Evolutionary conservation across 2,888 invertebrate species (phyloP), one percentile per base, ranked within the genome.

Genomic region (Neuroscelio doddi): DNA sequence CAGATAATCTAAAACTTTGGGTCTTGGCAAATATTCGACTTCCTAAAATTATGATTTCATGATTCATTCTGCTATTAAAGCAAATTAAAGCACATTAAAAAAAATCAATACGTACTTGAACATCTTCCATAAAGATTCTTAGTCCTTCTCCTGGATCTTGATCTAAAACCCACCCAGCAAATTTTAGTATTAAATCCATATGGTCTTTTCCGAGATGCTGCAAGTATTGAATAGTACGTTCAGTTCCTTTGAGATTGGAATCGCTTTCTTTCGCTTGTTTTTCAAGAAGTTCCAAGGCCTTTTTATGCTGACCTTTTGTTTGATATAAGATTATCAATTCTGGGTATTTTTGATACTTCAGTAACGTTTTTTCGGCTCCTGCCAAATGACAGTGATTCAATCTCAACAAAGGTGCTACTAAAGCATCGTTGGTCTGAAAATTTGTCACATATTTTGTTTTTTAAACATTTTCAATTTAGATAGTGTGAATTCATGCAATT

Each of bases 241-340:
- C 92, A 65, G 91, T 90, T 0, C 95, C 96, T 76, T 89, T 90
- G 0, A 95, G 86, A 66, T 90, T 91, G 1, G 95, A 93, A 76
- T 93, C 92, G 0, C 89, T 89, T 80, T 92, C 88, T 78, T 88
- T 88, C 4, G 93, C 88, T 80, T 93, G 94, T 41, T 92, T 91
- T 76, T 91, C 89, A 24, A 99, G 87, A 55, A 98, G 86, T 77
- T 96, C 94, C 14, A 99, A 87, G 7, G 98, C 98, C 85, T 95
- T 93, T 64, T 92, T 90, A 81, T 98, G 98, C 73, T 95, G 92
- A 0, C 93, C 95, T 85, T 97, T 97, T 0, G 93, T 94, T 85
- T 97, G 94, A 84, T 98, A 99, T 26, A 99, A 87, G 76, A 98
- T 96, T 70, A 98, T 96, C 0, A 99, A 87, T 82, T 99, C 98